These are phyloP conservation scores for Telmatochromis sp. DNA, from an alignment of 2,113 vertebrate species.

Conservation along the genomic window DNA sequence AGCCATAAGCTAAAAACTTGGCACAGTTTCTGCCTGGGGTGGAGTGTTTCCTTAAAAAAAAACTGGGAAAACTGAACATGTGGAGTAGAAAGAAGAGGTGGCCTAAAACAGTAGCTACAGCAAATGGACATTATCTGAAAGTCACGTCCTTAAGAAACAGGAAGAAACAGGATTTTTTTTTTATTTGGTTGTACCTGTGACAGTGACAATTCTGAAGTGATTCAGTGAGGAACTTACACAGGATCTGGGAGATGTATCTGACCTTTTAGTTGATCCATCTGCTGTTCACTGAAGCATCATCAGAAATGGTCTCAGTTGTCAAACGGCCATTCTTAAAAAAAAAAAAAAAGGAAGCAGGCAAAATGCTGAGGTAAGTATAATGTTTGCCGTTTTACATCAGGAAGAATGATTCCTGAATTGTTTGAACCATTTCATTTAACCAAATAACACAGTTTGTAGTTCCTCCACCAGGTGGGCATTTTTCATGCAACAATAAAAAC, in stretches of 20 bases:
- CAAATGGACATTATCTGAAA: neutral
- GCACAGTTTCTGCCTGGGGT: neutral
- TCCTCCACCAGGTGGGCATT: neutral
- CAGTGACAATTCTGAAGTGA: neutral
- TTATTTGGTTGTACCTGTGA: neutral
- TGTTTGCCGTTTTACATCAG: neutral
- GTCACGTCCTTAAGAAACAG: neutral
- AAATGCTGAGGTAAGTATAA: neutral
- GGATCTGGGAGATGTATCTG: neutral
- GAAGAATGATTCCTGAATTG: neutral
- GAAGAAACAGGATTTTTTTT: accelerated
- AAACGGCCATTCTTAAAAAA: neutral
- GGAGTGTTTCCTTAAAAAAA: neutral
- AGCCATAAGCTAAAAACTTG: neutral
- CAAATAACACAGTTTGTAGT: neutral
- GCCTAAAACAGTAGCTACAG: neutral
- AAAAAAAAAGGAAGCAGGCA: neutral
- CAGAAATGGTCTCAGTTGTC: neutral
- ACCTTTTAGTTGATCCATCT: neutral
- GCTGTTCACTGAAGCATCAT: neutral
- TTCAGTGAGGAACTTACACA: neutral
- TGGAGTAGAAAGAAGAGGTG: neutral
- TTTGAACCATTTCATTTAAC: neutral
- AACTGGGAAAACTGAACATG: accelerated
- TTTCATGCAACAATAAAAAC: neutral